phyloP scores from a whole-genome alignment of 1,140 invertebrate species.

The Eupeodes corollae region DNA sequence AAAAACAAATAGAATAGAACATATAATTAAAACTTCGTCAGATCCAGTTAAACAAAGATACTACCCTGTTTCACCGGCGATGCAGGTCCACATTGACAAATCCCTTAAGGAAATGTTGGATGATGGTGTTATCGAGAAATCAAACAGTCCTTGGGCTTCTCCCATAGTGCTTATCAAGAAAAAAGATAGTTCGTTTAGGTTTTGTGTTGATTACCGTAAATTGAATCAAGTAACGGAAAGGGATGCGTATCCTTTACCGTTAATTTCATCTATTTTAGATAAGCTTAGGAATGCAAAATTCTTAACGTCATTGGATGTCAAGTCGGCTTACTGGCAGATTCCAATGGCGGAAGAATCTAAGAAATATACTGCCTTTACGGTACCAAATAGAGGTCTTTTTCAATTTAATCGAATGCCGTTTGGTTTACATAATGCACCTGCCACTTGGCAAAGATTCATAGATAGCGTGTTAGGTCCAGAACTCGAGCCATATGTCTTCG shows the following conservation, averaged over 20 bases:
- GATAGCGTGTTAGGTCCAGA: no score
- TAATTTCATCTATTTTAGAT: slow-evolving; percentile 37
- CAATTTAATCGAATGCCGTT: no score
- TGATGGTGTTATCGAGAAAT: slow-evolving; percentile 24
- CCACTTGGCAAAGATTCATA: no score
- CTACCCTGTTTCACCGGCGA: not conserved
- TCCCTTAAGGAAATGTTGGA: slow-evolving; percentile 21
- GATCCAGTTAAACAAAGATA: slow-evolving; percentile 1
- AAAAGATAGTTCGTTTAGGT: slow-evolving; percentile 16
- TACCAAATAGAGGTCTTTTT: slow-evolving; percentile 30
- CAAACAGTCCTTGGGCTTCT: slow-evolving; percentile 23
- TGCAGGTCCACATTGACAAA: no score
- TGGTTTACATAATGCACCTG: no score
- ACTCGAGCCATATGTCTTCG: no score
- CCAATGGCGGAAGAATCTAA: slow-evolving; percentile 15
- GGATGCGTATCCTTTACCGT: slow-evolving; percentile 36
- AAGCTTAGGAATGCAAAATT: no score
- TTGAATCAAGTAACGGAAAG: slow-evolving; percentile 26
- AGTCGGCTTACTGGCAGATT: slow-evolving; percentile 29
- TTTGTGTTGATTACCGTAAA: slow-evolving; percentile 32
- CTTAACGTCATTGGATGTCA: no score
- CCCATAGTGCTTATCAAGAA: slow-evolving; percentile 34
- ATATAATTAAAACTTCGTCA: no score
- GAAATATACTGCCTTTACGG: slow-evolving; percentile 37
- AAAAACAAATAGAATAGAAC: no score